Conservation (phyloP, 2,888 invertebrate genomes). For the Cantharis rufa region DNA sequence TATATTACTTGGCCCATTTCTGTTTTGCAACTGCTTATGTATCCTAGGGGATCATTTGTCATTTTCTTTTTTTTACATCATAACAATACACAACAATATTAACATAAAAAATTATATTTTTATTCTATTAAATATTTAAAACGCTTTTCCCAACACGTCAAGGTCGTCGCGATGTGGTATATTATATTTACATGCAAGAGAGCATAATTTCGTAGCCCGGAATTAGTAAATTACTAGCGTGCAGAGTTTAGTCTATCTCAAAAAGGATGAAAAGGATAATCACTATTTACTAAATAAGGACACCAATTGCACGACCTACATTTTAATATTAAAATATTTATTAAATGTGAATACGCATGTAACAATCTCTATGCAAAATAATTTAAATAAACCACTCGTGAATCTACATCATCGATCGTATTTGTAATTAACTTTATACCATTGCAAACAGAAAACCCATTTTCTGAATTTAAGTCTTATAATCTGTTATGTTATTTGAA, state of each 20-base stretch:
- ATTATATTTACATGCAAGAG: not conserved
- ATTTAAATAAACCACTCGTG: not conserved
- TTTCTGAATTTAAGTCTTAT: not conserved
- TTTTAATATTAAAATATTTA: not conserved
- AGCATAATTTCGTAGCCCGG: not conserved
- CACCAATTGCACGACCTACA: not conserved
- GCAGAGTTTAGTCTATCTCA: not conserved
- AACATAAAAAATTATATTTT: not conserved
- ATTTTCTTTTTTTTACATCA: slow-evolving; percentile 1
- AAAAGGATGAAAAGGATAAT: not conserved
- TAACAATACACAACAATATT: not conserved
- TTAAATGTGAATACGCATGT: not conserved
- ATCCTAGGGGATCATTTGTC: slow-evolving; percentile 20
- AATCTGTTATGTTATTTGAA: not conserved
- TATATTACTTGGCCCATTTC: slow-evolving; percentile 32
- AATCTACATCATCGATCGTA: not conserved
- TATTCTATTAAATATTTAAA: not conserved
- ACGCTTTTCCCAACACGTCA: not conserved
- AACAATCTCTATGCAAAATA: not conserved
- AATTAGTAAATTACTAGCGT: not conserved
- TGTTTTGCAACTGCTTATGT: slow-evolving; percentile 14
- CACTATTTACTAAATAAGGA: not conserved
- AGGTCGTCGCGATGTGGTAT: not conserved
- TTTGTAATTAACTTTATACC: not conserved
- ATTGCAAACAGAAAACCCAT: not conserved